Evolutionary conservation across 2,888 invertebrate species (phyloP).

Genomic region (Emmelina monodactyla): DNA sequence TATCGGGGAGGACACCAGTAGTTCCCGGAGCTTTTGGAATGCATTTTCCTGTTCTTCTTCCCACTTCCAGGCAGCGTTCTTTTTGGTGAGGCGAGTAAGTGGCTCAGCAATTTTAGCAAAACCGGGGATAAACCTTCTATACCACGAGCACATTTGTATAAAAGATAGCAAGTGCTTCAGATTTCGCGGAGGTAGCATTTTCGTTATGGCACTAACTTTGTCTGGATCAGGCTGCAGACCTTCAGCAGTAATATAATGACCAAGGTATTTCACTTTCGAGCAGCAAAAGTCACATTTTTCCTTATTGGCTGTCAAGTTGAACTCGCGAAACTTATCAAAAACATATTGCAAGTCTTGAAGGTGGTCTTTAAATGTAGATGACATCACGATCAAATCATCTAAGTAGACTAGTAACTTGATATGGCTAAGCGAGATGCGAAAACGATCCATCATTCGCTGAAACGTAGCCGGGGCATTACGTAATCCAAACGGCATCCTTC

Average conservation of each 20-base stretch:
- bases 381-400: constrained; percentile 19
- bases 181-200: constrained; percentile 9
- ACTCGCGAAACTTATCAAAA: constrained; percentile 15
- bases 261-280: constrained; percentile 12
- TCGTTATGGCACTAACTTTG: constrained; percentile 14
- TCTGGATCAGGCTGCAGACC: constrained; percentile 16
- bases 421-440: too few relatives aligned
- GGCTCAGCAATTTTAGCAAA: constrained; percentile 14
- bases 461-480: constrained; percentile 19
- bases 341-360: constrained; percentile 15
- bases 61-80: constrained; percentile 11
- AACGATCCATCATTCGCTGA: constrained; percentile 17
- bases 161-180: constrained; percentile 2
- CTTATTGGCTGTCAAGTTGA: constrained; percentile 16
- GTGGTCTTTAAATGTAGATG: constrained; percentile 14
- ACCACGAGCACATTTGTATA: constrained; percentile 14
- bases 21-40: constrained; percentile 1
- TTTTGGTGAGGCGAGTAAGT: constrained; percentile 13
- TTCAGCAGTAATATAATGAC: constrained; percentile 14
- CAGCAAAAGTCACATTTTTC: constrained; percentile 14
- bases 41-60: constrained; percentile 5
- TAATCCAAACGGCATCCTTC: too few relatives aligned
- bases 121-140: constrained; percentile 11
- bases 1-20: constrained; percentile 9
- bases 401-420: too few relatives aligned